phyloP scores from a whole-genome alignment of 2,113 vertebrate genomes.

The Phocoena phocoena region DNA sequence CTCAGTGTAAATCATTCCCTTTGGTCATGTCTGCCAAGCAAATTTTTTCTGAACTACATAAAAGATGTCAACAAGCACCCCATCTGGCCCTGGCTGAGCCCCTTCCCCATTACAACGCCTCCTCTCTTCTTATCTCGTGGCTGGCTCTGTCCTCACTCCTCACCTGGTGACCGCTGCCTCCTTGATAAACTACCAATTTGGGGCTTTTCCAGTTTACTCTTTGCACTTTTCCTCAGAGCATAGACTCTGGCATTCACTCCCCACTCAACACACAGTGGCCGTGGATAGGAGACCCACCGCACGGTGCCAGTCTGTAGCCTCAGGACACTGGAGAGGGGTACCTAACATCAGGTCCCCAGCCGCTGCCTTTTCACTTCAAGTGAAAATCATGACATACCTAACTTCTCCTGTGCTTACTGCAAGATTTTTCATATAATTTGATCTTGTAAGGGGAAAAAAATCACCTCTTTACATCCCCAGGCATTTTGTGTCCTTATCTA shows the following conservation, averaged over 20 bases:
- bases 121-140: not conserved
- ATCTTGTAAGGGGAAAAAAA: not conserved
- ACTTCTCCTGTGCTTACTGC: not conserved
- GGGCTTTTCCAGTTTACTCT: not conserved
- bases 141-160: not conserved
- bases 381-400: constrained; percentile 3
- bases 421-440: not conserved
- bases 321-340: not conserved
- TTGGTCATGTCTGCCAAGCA: not conserved
- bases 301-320: not conserved
- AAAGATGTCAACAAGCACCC: not conserved
- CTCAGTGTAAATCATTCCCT: not conserved
- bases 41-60: not conserved
- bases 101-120: not conserved
- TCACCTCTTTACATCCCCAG: not conserved
- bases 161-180: not conserved
- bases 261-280: not conserved
- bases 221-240: not conserved
- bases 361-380: not conserved
- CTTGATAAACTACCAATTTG: not conserved
- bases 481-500: constrained; percentile 37
- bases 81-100: not conserved
- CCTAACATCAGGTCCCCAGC: not conserved
- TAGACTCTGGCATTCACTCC: not conserved
- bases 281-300: not conserved